Base-by-base conservation (phyloP, 1,140 invertebrate genomes). In the Spodoptera litura region DNA sequence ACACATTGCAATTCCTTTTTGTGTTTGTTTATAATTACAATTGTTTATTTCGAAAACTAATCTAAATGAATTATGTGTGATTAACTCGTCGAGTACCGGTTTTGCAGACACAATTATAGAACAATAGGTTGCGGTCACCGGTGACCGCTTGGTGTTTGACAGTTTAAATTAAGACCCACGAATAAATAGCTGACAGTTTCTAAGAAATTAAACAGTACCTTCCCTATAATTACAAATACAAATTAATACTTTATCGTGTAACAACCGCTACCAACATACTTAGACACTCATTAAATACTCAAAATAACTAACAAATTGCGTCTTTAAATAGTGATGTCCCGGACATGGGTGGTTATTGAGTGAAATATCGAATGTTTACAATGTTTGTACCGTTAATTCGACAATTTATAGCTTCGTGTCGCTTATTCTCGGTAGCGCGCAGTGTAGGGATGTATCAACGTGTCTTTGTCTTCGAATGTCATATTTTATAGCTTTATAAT, bases 311-410 rank as follows among this genome's bases (percentile, higher is more conserved):
- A 70, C 11, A n/a, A 31, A 70, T 70, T 70, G 66, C 15, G 20
- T 70, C 66, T 52, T 53, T 2, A 70, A 53, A 70, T 70, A 70
- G 51, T 31, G 52, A 1, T 53, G 66, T 52, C 20, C 49, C 25
- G 49, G 66, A 70, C 66, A 70, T 53, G n/a, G 44, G 0, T 10
- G 49, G 20, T 44, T 70, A 70, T 52, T 6, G 66, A 70, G 66
- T 70, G 66, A 70, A 52, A 70, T 70, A 70, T 70, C 66, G 66
- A 70, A 25, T 70, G 66, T 70, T 70, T 70, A 70, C 49, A 70
- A 70, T 70, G 66, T 70, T 52, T 11, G 25, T 51, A 31, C 49
- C 20, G 66, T 70, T 70, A 70, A 70, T 70, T 70, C 66, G 52
- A 25, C 66, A 52, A 52, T 70, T 70, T 70, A 70, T 70, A 15